phyloP scores from a whole-genome alignment of 2,797 vertebrate genomes.

The Coregonus ussuriensis region DNA sequence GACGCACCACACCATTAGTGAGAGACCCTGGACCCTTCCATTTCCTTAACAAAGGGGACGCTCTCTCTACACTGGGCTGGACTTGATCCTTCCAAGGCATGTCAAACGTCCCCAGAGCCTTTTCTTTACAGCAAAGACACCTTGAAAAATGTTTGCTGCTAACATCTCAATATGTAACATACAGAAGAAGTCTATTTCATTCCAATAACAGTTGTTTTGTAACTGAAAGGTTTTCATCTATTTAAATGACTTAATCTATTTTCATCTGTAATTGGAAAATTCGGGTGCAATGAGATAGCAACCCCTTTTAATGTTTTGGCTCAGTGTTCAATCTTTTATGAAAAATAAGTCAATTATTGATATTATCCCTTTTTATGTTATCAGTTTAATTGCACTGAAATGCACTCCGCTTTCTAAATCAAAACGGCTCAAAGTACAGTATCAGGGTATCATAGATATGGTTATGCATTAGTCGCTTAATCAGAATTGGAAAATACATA shows the following conservation, averaged over 20 bases:
- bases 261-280: constrained; percentile 50
- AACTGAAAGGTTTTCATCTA: constrained; percentile 19
- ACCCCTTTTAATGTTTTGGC: constrained; percentile 32
- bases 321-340: constrained; percentile 40
- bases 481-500: constrained; percentile 31
- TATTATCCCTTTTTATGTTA: constrained; percentile 43
- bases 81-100: constrained; percentile 45
- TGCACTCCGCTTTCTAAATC: constrained; percentile 32
- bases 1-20: constrained; percentile 64
- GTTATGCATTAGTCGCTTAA: constrained; percentile 31
- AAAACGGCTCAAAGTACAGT: constrained; percentile 18
- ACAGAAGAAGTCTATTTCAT: not conserved
- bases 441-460: constrained; percentile 20
- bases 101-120: constrained; percentile 19
- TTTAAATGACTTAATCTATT: constrained; percentile 41
- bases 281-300: constrained; percentile 12
- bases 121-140: not conserved
- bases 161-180: constrained; percentile 22
- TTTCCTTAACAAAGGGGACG: constrained; percentile 66
- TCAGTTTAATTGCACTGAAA: constrained; percentile 39
- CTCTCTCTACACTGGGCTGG: constrained; percentile 50
- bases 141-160: constrained; percentile 16
- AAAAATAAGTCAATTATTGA: constrained; percentile 17
- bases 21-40: constrained; percentile 57
- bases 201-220: not conserved